Conservation (phyloP, 1,140 invertebrate species). For the Heliconius hewitsoni region DNA sequence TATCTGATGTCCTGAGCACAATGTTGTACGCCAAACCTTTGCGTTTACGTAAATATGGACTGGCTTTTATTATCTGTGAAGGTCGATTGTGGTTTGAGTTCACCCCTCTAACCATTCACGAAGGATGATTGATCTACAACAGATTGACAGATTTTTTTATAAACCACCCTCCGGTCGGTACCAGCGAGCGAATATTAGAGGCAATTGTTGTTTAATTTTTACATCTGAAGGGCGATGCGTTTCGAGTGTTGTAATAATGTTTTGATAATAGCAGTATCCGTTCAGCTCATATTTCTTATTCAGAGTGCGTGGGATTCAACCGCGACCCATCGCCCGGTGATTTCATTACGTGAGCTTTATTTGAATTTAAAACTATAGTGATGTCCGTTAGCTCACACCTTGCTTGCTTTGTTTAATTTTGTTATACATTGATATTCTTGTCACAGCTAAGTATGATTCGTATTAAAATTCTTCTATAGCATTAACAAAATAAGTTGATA, state of each 20-base stretch:
- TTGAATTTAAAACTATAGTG: slow-evolving; percentile 67
- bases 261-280: slow-evolving; percentile 80
- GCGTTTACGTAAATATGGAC: slow-evolving; percentile 79
- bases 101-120: slow-evolving; percentile 73
- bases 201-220: slow-evolving; percentile 82
- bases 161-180: slow-evolving; percentile 70
- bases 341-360: slow-evolving; percentile 54
- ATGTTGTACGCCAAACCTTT: slow-evolving; percentile 75
- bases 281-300: slow-evolving; percentile 80
- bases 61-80: slow-evolving; percentile 74
- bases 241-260: slow-evolving; percentile 81
- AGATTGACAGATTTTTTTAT: slow-evolving; percentile 80
- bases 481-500: not conserved
- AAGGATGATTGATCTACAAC: slow-evolving; percentile 78
- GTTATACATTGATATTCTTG: slow-evolving; percentile 6
- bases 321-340: slow-evolving; percentile 46
- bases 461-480: not conserved
- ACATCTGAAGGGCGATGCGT: slow-evolving; percentile 74
- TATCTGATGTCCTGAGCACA: slow-evolving; percentile 62
- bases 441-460: not conserved
- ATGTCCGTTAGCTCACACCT: slow-evolving; percentile 64
- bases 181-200: slow-evolving; percentile 78
- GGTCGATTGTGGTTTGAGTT: slow-evolving; percentile 67
- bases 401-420: slow-evolving; percentile 39
- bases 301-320: slow-evolving; percentile 72